These are phyloP conservation scores for Cancer borealis DNA, from an alignment of 2,888 invertebrate genomes.

Conservation along the genomic window DNA sequence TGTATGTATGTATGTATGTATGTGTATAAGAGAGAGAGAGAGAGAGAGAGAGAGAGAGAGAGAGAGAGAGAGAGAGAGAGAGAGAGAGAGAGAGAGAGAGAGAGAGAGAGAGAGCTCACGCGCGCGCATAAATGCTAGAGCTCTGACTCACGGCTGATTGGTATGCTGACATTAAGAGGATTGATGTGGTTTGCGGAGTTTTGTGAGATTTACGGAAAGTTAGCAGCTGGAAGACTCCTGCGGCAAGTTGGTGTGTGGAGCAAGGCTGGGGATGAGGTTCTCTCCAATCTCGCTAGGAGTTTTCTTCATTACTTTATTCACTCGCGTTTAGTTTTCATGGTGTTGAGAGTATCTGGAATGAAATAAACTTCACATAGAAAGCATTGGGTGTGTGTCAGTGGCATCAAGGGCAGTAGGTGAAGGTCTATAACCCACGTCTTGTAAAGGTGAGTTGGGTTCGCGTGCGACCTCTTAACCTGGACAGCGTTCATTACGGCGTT, in stretches of 20 bases:
- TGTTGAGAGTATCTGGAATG: no score
- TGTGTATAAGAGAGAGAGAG: no score
- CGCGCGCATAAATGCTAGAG: background rate
- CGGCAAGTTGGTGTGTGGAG: no score
- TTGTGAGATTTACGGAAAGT: background rate
- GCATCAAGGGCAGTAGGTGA: background rate
- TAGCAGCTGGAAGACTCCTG: background rate
- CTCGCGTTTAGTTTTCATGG: no score
- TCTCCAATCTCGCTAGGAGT: no score
- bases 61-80: no score
- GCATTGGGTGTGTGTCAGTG: no score
- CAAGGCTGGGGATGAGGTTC: no score
- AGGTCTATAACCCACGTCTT: constrained; percentile 17
- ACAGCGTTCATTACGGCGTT: background rate
- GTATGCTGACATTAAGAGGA: constrained; percentile 4
- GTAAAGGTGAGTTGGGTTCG: background rate
- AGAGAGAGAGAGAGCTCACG: background rate
- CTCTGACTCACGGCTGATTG: constrained; percentile 10
- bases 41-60: no score
- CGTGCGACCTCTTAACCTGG: background rate
- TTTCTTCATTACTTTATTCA: no score
- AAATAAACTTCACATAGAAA: no score
- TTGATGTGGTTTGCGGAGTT: constrained; percentile 8
- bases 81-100: background rate
- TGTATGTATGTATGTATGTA: background rate